These are phyloP conservation scores for Leptinotarsa rubiginosa DNA, from an alignment of 2,888 invertebrate genomes.

Conservation along the genomic window DNA sequence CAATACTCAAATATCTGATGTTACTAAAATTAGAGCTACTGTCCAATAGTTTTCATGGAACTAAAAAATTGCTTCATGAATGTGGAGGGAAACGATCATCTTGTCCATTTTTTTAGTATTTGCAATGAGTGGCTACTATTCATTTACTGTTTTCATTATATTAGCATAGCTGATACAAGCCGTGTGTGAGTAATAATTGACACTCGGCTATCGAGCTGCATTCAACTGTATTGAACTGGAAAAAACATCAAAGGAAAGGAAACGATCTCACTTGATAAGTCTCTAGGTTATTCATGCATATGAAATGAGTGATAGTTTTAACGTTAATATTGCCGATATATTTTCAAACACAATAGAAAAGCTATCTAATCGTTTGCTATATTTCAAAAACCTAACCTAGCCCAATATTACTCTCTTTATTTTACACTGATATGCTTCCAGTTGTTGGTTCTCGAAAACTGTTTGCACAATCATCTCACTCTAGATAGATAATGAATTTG, in stretches of 20 bases:
- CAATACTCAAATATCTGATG: no score
- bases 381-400: slow-evolving; percentile 17
- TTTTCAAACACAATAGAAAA: slow-evolving; percentile 4
- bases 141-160: no score
- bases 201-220: no score
- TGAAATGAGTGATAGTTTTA: background rate
- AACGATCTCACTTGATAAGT: background rate
- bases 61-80: no score
- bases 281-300: background rate
- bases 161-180: no score
- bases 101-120: no score
- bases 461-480: slow-evolving; percentile 18
- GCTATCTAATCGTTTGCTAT: slow-evolving; percentile 8
- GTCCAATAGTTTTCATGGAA: no score
- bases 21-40: no score
- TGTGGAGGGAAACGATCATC: no score
- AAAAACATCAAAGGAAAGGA: background rate
- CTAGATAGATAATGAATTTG: slow-evolving; percentile 9
- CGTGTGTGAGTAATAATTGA: no score
- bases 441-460: slow-evolving; percentile 17
- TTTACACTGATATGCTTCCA: slow-evolving; percentile 1
- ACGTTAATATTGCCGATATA: background rate
- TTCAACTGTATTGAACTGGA: no score
- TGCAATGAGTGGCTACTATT: no score
- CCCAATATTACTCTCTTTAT: slow-evolving; percentile 14